These are phyloP conservation scores for Tenebrio molitor DNA, from an alignment of 1,140 invertebrate species.

Conservation along the genomic window DNA sequence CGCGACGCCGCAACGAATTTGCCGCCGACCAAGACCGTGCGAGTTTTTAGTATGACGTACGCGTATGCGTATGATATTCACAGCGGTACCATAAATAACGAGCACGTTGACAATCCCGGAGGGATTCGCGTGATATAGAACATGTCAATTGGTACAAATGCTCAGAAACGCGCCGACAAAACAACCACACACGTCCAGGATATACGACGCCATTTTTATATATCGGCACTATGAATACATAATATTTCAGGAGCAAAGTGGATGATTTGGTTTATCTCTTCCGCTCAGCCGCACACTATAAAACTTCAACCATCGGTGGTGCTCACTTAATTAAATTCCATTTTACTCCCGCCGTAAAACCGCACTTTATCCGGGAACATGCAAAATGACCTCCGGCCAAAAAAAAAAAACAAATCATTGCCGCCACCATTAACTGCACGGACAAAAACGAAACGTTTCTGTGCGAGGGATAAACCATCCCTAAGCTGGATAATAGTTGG, in stretches of 20 bases:
- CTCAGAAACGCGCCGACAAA: slow-evolving; percentile 50
- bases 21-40: not conserved
- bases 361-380: not conserved
- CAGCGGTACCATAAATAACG: slow-evolving; percentile 46
- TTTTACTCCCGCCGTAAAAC: not conserved
- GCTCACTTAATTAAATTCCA: not conserved
- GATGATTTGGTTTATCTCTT: slow-evolving; percentile 1
- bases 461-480: not conserved
- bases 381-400: not conserved
- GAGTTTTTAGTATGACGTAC: slow-evolving; percentile 36
- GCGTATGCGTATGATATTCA: slow-evolving; percentile 43
- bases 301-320: not conserved
- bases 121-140: slow-evolving; percentile 60
- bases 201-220: slow-evolving; percentile 45
- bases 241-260: slow-evolving; percentile 37
- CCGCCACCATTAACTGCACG: not conserved
- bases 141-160: slow-evolving; percentile 62
- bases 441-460: not conserved
- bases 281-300: not conserved
- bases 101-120: slow-evolving; percentile 53
- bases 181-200: slow-evolving; percentile 48
- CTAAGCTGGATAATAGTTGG: not conserved
- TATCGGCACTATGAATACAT: slow-evolving; percentile 51
- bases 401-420: not conserved
- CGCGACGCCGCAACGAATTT: slow-evolving; percentile 16